These are phyloP conservation scores for Melanerpes aurifrons DNA, from an alignment of 2,113 vertebrate species.

Conservation along the genomic window DNA sequence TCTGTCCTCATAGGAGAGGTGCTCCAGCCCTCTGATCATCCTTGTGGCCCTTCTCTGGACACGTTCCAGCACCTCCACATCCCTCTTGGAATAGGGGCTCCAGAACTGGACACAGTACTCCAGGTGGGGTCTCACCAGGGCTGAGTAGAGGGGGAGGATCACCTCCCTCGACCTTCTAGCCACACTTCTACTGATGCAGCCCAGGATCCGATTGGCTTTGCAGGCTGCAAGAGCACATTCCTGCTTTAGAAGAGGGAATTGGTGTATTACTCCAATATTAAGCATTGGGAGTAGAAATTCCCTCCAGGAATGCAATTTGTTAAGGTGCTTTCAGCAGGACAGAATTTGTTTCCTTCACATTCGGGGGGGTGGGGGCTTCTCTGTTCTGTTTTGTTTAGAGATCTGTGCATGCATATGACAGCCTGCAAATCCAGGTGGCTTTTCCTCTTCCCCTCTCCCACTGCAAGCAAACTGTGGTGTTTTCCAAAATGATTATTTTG, in stretches of 20 bases:
- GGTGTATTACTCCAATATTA: neutral
- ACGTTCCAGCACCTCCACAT: too few relatives aligned
- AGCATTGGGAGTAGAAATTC: neutral
- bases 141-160: too few relatives aligned
- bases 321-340: neutral
- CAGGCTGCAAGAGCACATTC: too few relatives aligned
- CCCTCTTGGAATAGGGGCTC: too few relatives aligned
- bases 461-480: neutral
- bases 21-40: too few relatives aligned
- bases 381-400: neutral
- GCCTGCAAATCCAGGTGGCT: neutral
- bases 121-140: too few relatives aligned
- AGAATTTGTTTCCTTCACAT: neutral
- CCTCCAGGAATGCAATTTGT: neutral
- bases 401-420: neutral
- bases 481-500: neutral
- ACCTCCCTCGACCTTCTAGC: too few relatives aligned
- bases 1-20: too few relatives aligned
- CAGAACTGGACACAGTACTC: too few relatives aligned
- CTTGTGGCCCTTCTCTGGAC: too few relatives aligned
- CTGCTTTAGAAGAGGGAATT: neutral
- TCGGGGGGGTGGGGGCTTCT: neutral
- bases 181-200: too few relatives aligned
- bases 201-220: too few relatives aligned
- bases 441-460: neutral